Percentiles rank a stretch among this genome's conserved stretches.
Evolutionary conservation across 2,888 invertebrate genomes (phyloP).

Genomic region (Gonocerus acuteangulatus): DNA sequence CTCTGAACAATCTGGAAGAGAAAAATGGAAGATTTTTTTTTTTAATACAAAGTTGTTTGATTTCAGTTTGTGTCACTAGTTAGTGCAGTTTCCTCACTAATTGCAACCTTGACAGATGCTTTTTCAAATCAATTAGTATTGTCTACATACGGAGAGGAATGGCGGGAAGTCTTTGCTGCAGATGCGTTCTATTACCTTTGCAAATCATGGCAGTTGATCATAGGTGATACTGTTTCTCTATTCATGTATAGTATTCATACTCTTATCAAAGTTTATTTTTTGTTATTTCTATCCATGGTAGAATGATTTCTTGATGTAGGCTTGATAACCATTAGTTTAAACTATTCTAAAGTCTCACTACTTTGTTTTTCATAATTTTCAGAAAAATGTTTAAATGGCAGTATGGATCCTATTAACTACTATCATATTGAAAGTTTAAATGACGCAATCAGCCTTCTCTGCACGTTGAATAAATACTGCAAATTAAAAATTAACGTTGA

Average conservation of each 20-base stretch:
- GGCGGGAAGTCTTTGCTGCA: slow-evolving; percentile 67
- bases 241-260: too few species aligned
- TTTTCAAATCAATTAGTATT: not conserved
- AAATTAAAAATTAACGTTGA: not conserved
- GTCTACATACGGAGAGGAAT: slow-evolving; percentile 50
- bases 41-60: too few species aligned
- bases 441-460: slow-evolving; percentile 21
- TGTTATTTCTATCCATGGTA: too few species aligned
- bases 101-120: not conserved
- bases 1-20: too few species aligned
- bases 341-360: too few species aligned
- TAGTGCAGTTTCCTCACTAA: not conserved
- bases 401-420: slow-evolving; percentile 5
- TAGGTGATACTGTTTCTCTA: too few species aligned
- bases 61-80: slow-evolving; percentile 6
- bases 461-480: slow-evolving; percentile 5
- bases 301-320: too few species aligned
- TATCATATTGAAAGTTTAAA: slow-evolving; percentile 22
- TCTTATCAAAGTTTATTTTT: too few species aligned
- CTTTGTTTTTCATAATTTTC: not conserved
- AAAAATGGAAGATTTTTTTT: too few species aligned
- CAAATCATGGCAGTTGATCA: slow-evolving; percentile 48
- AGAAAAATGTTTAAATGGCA: slow-evolving; percentile 7
- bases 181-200: slow-evolving; percentile 52
- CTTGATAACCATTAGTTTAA: too few species aligned